phyloP scores from a whole-genome alignment of 1,140 invertebrate genomes.

The Brachystomella parvula region DNA sequence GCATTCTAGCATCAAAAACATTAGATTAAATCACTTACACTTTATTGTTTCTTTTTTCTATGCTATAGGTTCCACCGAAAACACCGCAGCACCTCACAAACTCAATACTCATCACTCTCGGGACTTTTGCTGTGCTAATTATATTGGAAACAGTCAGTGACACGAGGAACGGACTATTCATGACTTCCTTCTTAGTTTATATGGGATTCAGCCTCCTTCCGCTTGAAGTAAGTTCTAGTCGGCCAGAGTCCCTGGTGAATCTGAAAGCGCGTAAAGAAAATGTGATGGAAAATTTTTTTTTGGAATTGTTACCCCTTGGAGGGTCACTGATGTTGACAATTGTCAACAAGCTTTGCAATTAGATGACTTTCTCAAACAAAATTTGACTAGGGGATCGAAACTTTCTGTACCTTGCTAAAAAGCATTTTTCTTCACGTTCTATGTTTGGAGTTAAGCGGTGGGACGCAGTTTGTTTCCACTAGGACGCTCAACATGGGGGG shows the following conservation, averaged over 20 bases:
- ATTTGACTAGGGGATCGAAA: too few species aligned
- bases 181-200: constrained; percentile 4
- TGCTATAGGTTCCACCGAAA: background rate
- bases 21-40: background rate
- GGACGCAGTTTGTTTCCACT: too few species aligned
- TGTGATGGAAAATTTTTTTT: constrained; percentile 56
- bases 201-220: constrained; percentile 7
- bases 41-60: background rate
- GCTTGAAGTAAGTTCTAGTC: background rate
- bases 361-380: too few species aligned
- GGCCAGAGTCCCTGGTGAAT: background rate
- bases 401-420: too few species aligned
- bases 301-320: background rate
- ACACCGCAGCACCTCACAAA: background rate
- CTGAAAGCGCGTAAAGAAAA: constrained; percentile 77
- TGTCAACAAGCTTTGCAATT: background rate
- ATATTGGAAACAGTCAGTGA: background rate
- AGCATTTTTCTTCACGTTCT: too few species aligned
- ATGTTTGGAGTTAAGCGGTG: too few species aligned
- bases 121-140: background rate
- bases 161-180: background rate
- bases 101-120: background rate
- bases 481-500: too few species aligned
- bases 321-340: background rate
- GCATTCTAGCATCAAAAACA: background rate